Evolutionary conservation across 2,888 invertebrate genomes (phyloP).

Genomic region (Ariolimax columbianus): DNA sequence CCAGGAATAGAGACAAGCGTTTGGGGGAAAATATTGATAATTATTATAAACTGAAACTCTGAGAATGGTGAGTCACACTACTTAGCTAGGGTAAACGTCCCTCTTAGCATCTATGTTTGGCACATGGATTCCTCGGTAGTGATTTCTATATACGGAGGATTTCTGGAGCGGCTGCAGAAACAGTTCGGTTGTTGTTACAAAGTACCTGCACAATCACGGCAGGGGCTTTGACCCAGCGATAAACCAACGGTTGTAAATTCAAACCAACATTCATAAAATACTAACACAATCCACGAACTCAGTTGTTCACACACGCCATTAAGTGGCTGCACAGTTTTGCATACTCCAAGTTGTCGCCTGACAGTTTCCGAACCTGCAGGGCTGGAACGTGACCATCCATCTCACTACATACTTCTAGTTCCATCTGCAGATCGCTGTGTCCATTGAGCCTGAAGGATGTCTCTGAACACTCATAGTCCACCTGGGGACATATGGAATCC

Average conservation of each 20-base stretch:
- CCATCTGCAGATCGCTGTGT: conserved; percentile 70
- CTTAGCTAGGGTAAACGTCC: neutral
- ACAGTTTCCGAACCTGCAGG: conserved; percentile 71
- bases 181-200: neutral
- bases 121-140: neutral
- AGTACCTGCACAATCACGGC: neutral
- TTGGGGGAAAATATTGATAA: neutral
- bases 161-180: neutral
- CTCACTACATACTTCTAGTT: conserved; percentile 69
- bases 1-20: neutral
- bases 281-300: conserved; percentile 7
- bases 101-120: neutral
- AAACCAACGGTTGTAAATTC: neutral
- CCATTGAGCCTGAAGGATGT: conserved; percentile 64
- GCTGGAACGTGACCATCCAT: conserved; percentile 65
- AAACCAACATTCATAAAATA: neutral
- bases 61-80: neutral
- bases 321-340: conserved; percentile 71
- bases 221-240: neutral
- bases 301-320: conserved; percentile 68
- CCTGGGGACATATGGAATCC: conserved; percentile 66
- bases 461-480: conserved; percentile 70
- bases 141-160: neutral
- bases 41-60: neutral
- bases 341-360: conserved; percentile 72